Evolutionary conservation across 2,797 vertebrate species (phyloP).

Genomic region (Sternarchorhynchus goeldii): DNA sequence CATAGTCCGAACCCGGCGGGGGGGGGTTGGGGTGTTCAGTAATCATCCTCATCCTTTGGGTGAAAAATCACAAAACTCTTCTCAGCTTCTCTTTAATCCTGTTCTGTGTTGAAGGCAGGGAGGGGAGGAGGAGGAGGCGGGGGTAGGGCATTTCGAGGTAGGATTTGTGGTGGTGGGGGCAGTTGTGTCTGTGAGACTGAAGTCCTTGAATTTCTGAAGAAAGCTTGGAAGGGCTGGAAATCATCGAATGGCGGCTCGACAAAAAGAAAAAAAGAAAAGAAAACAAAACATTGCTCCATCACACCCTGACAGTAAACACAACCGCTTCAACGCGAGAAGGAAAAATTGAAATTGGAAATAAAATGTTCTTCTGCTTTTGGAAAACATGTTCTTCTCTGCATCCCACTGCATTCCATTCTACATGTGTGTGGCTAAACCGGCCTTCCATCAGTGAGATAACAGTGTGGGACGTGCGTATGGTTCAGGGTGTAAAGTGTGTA

Average conservation of each 20-base stretch:
- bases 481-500: not conserved
- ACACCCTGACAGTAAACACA: conserved; percentile 41
- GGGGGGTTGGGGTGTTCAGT: not conserved
- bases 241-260: not conserved
- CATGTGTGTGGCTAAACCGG: no score
- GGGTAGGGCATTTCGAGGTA: no score
- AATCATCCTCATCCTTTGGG: not conserved
- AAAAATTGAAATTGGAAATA: not conserved
- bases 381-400: not conserved
- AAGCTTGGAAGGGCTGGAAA: conserved; percentile 3
- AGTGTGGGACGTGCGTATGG: no score
- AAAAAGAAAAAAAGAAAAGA: conserved; percentile 22
- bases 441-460: no score
- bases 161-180: no score
- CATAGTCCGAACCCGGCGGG: conserved; percentile 18
- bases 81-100: conserved; percentile 20
- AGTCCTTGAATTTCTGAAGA: conserved; percentile 28
- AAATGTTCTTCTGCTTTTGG: not conserved
- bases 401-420: not conserved
- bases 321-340: not conserved
- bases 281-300: not conserved
- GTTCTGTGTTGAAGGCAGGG: not conserved
- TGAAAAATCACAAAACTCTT: conserved; percentile 3
- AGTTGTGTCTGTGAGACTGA: conserved; percentile 34
- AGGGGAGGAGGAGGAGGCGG: conserved; percentile 37